These are phyloP conservation scores for Coracias cyanogaster DNA, from an alignment of 2,797 vertebrate genomes.

Conservation along the genomic window DNA sequence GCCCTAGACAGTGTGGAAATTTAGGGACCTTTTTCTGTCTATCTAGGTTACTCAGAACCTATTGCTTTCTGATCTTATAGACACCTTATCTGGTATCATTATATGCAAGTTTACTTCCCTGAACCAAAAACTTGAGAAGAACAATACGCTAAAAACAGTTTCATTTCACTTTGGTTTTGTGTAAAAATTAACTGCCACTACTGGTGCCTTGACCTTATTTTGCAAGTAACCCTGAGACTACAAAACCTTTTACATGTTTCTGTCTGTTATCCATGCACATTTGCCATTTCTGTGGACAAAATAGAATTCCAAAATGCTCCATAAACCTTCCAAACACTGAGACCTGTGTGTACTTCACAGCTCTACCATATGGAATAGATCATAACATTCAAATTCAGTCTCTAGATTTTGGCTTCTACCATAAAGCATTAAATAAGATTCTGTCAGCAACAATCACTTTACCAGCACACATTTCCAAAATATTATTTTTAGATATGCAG, in stretches of 20 bases:
- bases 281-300: neutral
- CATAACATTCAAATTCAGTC: neutral
- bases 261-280: neutral
- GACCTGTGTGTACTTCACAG: neutral
- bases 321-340: neutral
- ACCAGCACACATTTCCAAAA: neutral
- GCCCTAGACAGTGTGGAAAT: neutral
- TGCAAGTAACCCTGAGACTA: neutral
- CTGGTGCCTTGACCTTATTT: neutral
- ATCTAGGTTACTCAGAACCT: neutral
- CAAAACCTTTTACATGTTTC: neutral
- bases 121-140: neutral
- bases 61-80: neutral
- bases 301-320: neutral
- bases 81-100: neutral
- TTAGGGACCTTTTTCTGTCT: neutral
- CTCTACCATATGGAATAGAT: neutral
- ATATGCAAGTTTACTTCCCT: neutral
- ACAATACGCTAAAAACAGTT: neutral
- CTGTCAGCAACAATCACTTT: neutral
- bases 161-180: neutral
- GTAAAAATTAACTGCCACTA: neutral
- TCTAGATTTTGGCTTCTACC: neutral
- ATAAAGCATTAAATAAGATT: neutral
- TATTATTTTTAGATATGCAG: neutral